Percentiles rank a stretch among this genome's conserved stretches.
Evolutionary conservation across 2,888 invertebrate genomes (phyloP).

Genomic region (Pterostichus niger): DNA sequence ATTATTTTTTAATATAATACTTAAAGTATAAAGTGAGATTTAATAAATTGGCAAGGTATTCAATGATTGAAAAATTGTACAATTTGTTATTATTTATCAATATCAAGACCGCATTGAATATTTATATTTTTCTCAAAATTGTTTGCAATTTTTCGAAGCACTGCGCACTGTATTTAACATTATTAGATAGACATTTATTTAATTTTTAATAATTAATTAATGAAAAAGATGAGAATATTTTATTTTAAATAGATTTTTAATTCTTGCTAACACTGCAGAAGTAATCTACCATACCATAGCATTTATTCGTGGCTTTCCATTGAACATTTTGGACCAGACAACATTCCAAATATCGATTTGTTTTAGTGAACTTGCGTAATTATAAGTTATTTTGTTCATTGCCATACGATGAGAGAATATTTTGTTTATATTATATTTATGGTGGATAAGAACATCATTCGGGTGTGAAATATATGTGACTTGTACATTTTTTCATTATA

Average conservation of each 20-base stretch:
- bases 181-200: slow-evolving; percentile 66
- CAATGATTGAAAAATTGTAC: slow-evolving; percentile 41
- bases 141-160: slow-evolving; percentile 61
- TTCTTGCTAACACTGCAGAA: slow-evolving; percentile 62
- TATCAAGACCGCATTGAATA: slow-evolving; percentile 33
- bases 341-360: slow-evolving; percentile 66
- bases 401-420: slow-evolving; percentile 62
- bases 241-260: slow-evolving; percentile 65
- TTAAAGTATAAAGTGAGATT: no score
- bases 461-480: slow-evolving; percentile 64
- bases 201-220: slow-evolving; percentile 61
- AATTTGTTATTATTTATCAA: slow-evolving; percentile 60
- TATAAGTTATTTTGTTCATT: slow-evolving; percentile 62
- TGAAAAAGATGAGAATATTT: slow-evolving; percentile 55
- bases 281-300: slow-evolving; percentile 33
- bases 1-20: slow-evolving; percentile 15
- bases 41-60: background rate
- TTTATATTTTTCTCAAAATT: slow-evolving; percentile 47
- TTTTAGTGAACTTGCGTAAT: slow-evolving; percentile 49
- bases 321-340: slow-evolving; percentile 52
- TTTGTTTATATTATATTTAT: slow-evolving; percentile 64
- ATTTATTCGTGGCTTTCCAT: slow-evolving; percentile 43
- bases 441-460: slow-evolving; percentile 58
- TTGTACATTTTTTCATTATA: slow-evolving; percentile 67
- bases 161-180: slow-evolving; percentile 61